Percentiles rank a stretch among this genome's conserved stretches.
Evolutionary conservation across 2,888 invertebrate genomes (phyloP).

Genomic region (Cheilosia vernalis): DNA sequence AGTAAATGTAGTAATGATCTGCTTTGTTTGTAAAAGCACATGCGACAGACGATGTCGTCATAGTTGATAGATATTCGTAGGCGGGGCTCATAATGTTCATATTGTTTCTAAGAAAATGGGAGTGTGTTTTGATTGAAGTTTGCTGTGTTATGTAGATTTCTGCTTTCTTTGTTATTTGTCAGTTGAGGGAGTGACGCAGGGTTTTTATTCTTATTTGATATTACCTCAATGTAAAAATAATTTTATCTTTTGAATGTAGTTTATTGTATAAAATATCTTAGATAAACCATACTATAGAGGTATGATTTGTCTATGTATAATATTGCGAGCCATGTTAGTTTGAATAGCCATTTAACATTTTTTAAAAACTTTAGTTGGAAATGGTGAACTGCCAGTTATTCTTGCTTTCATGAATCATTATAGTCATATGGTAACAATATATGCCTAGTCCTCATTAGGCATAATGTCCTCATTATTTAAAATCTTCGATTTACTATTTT

Average conservation of each 20-base stretch:
- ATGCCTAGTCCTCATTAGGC: no score
- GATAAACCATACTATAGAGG: no score
- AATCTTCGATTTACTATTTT: no score
- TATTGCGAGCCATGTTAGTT: no score
- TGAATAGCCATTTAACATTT: neutral
- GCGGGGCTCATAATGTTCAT: conserved; percentile 28
- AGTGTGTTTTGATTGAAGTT: conserved; percentile 40
- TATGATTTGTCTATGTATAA: no score
- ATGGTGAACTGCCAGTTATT: neutral
- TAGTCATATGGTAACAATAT: no score
- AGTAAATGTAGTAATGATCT: conserved; percentile 27
- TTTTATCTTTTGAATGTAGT: no score
- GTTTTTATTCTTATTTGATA: neutral
- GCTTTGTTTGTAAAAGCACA: conserved; percentile 12
- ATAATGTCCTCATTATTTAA: no score
- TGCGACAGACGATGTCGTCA: conserved; percentile 48
- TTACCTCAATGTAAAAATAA: neutral
- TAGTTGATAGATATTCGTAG: conserved; percentile 33
- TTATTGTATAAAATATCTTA: no score
- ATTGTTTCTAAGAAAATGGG: conserved; percentile 49
- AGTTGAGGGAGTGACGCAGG: conserved; percentile 19
- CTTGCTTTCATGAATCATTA: neutral
- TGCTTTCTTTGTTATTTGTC: conserved; percentile 1
- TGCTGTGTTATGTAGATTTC: conserved; percentile 15
- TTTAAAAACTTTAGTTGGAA: neutral